These are phyloP conservation scores for Heliconius hermathena DNA, from an alignment of 1,140 invertebrate species.

Conservation along the genomic window DNA sequence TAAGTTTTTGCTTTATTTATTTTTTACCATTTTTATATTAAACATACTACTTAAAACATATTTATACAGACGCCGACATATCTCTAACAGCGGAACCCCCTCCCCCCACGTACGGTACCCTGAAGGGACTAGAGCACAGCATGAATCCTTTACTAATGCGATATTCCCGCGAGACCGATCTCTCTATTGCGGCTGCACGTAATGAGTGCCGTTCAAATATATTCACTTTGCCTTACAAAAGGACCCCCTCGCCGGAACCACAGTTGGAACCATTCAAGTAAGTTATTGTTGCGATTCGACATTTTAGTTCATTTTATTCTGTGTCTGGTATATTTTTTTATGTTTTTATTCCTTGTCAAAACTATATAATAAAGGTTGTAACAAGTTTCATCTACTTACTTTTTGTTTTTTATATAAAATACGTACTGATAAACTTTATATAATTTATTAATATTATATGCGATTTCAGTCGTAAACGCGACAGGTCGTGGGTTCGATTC, in stretches of 20 bases:
- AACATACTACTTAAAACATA: neutral
- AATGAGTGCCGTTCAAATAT: conserved; percentile 84
- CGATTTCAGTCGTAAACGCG: too few species aligned
- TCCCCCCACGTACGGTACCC: conserved; percentile 86
- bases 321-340: neutral
- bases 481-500: too few species aligned
- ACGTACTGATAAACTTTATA: neutral
- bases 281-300: conserved; percentile 29
- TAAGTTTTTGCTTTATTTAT: too few species aligned
- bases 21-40: neutral
- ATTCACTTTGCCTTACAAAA: conserved; percentile 71
- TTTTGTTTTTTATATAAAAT: neutral
- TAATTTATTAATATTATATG: neutral
- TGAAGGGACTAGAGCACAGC: conserved; percentile 93
- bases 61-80: conserved; percentile 64
- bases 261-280: conserved; percentile 83
- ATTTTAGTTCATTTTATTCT: neutral
- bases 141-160: conserved; percentile 95
- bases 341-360: neutral
- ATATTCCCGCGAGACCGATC: conserved; percentile 94
- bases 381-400: neutral
- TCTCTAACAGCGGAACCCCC: conserved; percentile 83
- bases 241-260: conserved; percentile 73
- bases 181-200: conserved; percentile 89
- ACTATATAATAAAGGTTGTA: neutral